phyloP scores from a whole-genome alignment of 2,113 vertebrate species.

The Sigmodon hispidus region DNA sequence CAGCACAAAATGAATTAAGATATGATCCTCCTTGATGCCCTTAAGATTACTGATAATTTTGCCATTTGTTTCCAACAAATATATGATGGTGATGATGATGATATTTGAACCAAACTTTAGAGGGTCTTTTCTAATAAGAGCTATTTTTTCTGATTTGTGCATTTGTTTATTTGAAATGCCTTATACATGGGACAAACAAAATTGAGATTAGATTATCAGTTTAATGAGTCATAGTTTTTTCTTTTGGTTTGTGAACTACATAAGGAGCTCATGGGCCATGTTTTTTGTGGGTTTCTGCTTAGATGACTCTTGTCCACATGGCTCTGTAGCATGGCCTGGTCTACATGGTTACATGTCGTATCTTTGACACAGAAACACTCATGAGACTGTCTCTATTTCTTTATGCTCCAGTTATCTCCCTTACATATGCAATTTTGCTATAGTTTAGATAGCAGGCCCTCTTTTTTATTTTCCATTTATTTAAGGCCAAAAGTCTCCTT shows the following conservation, averaged over 20 bases:
- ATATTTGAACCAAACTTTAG: not conserved
- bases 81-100: no score
- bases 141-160: not conserved
- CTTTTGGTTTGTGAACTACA: not conserved
- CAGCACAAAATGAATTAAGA: not conserved
- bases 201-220: not conserved
- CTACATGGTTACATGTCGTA: not conserved
- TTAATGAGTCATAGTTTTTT: not conserved
- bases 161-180: constrained; percentile 49
- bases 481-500: not conserved
- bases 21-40: not conserved
- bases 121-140: not conserved
- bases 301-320: not conserved
- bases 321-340: no score
- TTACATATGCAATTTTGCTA: not conserved
- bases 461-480: not conserved
- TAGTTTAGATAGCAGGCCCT: not conserved
- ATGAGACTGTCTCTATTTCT: not conserved
- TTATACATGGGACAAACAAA: not conserved
- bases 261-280: not conserved
- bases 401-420: no score
- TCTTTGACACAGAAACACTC: not conserved
- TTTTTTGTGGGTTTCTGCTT: not conserved
- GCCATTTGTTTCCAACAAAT: not conserved
- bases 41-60: not conserved